Evolutionary conservation across 2,888 invertebrate genomes (phyloP).

Genomic region (Lagria hirta): DNA sequence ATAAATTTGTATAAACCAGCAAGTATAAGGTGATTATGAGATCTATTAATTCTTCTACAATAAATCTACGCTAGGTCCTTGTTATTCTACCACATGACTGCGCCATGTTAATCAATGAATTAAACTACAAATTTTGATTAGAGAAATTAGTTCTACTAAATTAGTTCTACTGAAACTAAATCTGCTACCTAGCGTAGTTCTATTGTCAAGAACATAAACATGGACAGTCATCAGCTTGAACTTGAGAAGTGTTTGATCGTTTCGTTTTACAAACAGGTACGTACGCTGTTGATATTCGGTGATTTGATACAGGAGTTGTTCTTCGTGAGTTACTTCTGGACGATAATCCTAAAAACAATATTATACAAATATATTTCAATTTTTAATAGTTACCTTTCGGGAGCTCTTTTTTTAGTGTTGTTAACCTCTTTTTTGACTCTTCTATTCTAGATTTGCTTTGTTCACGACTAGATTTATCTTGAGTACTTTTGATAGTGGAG

Average conservation of each 20-base stretch:
- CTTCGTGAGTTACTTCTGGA: slow-evolving; percentile 33
- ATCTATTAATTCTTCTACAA: slow-evolving; percentile 12
- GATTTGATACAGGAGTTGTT: slow-evolving; percentile 39
- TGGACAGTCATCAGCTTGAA: slow-evolving; percentile 46
- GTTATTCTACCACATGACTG: slow-evolving; percentile 9
- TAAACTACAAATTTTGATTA: slow-evolving; percentile 15
- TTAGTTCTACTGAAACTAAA: slow-evolving; percentile 30
- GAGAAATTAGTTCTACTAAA: slow-evolving; percentile 12
- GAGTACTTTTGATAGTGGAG: slow-evolving; percentile 53
- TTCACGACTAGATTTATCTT: slow-evolving; percentile 49
- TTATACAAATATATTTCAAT: background rate
- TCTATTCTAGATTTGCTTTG: slow-evolving; percentile 37
- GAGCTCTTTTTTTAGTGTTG: slow-evolving; percentile 40
- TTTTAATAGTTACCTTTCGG: slow-evolving; percentile 38
- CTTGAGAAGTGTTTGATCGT: slow-evolving; percentile 40
- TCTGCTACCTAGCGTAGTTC: slow-evolving; percentile 50
- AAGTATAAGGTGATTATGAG: background rate
- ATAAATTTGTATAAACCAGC: background rate
- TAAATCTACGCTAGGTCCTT: slow-evolving; percentile 37
- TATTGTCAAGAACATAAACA: slow-evolving; percentile 53
- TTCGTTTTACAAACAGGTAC: slow-evolving; percentile 51
- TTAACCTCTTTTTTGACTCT: slow-evolving; percentile 35
- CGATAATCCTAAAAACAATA: slow-evolving; percentile 30
- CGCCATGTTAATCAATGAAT: slow-evolving; percentile 14
- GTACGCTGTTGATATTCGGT: slow-evolving; percentile 53